Percentiles rank a stretch among this genome's conserved stretches.
These are phyloP conservation scores for Paralichthys olivaceus DNA, from an alignment of 2,113 vertebrate genomes.

Conservation along the genomic window DNA sequence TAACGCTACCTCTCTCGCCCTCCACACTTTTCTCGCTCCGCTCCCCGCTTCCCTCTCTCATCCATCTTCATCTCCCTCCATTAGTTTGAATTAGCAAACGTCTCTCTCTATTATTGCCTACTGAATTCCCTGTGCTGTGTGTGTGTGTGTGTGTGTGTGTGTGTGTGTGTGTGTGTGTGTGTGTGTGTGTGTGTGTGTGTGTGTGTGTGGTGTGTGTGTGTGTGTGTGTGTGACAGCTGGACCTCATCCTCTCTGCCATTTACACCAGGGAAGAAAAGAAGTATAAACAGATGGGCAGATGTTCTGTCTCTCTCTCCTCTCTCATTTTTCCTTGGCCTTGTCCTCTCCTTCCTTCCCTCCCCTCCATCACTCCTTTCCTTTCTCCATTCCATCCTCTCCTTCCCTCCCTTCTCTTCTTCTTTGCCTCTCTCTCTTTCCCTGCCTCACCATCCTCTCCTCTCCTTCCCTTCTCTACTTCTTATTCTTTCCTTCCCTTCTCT, in stretches of 20 bases:
- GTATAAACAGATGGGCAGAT: constrained; percentile 81
- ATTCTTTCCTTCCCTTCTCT: background rate
- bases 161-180: constrained; percentile 40
- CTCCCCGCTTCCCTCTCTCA: constrained; percentile 64
- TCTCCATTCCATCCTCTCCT: background rate
- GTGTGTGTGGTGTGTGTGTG: constrained; percentile 38
- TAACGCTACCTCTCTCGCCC: constrained; percentile 40
- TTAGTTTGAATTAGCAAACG: constrained; percentile 81
- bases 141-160: constrained; percentile 49
- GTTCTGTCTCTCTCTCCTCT: constrained; percentile 63
- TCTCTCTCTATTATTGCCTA: constrained; percentile 81
- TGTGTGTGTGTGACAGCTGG: constrained; percentile 71
- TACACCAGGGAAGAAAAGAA: constrained; percentile 77
- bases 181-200: constrained; percentile 42
- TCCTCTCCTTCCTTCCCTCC: constrained; percentile 33
- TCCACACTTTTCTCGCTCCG: constrained; percentile 37
- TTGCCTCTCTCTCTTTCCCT: background rate
- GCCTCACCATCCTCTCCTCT: background rate
- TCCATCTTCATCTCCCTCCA: constrained; percentile 81
- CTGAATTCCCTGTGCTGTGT: constrained; percentile 65
- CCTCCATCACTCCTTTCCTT: background rate
- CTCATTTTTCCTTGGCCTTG: constrained; percentile 45
- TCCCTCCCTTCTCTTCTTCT: background rate
- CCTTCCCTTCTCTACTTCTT: background rate
- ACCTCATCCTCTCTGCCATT: constrained; percentile 75